Evolutionary conservation across 2,797 vertebrate species (phyloP).

Genomic region (Discoglossus pictus): DNA sequence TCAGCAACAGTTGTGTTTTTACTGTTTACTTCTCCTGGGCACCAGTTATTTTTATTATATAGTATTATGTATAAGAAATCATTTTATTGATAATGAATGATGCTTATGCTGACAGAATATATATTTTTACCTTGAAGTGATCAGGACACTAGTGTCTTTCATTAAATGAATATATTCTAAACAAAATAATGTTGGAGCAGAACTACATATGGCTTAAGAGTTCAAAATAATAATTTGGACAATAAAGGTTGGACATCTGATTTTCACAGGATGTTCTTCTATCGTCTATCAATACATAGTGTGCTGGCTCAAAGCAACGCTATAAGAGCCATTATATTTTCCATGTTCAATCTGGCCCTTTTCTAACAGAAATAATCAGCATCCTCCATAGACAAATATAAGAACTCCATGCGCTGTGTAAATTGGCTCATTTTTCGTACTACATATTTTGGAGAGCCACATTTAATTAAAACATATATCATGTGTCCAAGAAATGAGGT

Average conservation of each 20-base stretch:
- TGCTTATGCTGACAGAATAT: too few species aligned
- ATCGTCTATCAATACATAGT: slow-evolving; percentile 30
- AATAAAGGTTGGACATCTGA: slow-evolving; percentile 12
- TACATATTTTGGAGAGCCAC: slow-evolving; percentile 5
- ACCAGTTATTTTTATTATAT: too few species aligned
- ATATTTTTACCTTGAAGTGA: too few species aligned
- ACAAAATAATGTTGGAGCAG: not conserved
- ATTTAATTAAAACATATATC: slow-evolving; percentile 37
- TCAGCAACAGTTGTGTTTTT: too few species aligned
- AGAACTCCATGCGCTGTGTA: slow-evolving; percentile 5
- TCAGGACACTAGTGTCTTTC: too few species aligned
- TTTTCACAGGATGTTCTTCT: slow-evolving; percentile 37
- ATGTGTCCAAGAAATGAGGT: not conserved
- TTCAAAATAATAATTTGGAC: slow-evolving; percentile 3
- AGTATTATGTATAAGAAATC: too few species aligned
- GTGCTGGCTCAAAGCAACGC: slow-evolving; percentile 25
- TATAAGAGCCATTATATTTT: slow-evolving; percentile 33
- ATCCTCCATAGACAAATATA: slow-evolving; percentile 16
- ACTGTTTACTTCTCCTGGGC: too few species aligned
- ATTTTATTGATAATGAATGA: too few species aligned
- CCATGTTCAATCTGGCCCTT: slow-evolving; percentile 36
- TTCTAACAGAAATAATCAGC: slow-evolving; percentile 17
- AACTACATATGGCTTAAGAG: not conserved
- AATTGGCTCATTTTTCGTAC: slow-evolving; percentile 12
- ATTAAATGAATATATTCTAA: too few species aligned